Evolutionary conservation across 2,888 invertebrate genomes (phyloP), one percentile per base, ranked within the genome.

Genomic region (Chelonus formosanus): DNA sequence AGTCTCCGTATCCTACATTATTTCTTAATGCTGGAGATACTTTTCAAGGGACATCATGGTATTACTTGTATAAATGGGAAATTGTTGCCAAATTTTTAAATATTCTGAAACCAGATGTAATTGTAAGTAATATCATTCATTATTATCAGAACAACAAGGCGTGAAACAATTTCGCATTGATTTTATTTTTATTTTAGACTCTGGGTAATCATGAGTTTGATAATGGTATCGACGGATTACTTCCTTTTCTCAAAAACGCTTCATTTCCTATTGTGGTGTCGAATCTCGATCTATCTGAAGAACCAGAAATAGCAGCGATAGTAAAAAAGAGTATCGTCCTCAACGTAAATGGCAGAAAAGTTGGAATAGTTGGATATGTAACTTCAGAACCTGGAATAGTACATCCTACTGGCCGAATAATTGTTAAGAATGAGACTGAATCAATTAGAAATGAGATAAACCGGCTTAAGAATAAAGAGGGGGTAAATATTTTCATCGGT

Each of bases 161-260:
- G 20, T 20, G 2, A 20, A 20, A 20, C 20, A 20, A 20, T 20
- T 20, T 20, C 20, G 20, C 1, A 20, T 20, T 20, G 20, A 20
- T 20, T 20, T 20, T 20, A 20, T 20, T 20, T 20, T 20, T 20
- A 20, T 20, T 20, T 20, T 71, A 96, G 96, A 91, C 92, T n/a
- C 85, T 97, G 71, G 96, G 96, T 32, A 97, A 97, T 80, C 96
- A 97, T 82, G 96, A 97, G 84, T 95, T 97, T 77, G 97, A 97
- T 85, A 89, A 92, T 69, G 92, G 92, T 4, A 86, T 93, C 0
- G 84, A 85, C 0, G 95, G 93, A 3, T 83, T 96, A 6, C 86
- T 90, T n/a, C 92, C 93, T 0, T 95, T 93, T 75, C 85, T 96
- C 5, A 84, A 90, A 67, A 88, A 89, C 56, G 86, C 90, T 3